Evolutionary conservation across 2,888 invertebrate species (phyloP), one percentile per base, ranked within the genome.

Genomic region (Venusia cambrica): DNA sequence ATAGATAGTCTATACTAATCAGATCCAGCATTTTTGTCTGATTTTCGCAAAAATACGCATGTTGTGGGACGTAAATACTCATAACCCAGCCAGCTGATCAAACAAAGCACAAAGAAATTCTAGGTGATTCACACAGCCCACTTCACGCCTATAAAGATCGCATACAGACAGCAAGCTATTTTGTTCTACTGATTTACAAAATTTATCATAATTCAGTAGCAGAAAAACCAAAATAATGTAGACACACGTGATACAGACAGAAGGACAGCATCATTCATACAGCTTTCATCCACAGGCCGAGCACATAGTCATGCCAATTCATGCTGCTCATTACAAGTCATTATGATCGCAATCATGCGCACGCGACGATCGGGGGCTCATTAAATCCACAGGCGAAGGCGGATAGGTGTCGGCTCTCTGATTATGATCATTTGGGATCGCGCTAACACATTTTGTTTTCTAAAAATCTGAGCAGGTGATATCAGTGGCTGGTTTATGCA

Each of bases 351-450:
- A 38, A 45, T 48, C 45, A 45, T 32, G 17, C 24, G 25, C 48
- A 45, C 48, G 48, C 43, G 40, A 45, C 31, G 20, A 26, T 42
- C 33, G 32, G 24, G 32, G 30, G n/a, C n/a, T n/a, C 20, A 26
- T 20, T 18, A 4, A 29, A 25, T 38, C 38, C 19, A 16, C 10
- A 15, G 17, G 5, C 20, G 27, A 25, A 15, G 36, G 24, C 24
- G 29, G 29, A 15, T 15, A 29, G 29, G 29, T 25, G 29, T 29
- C 22, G 10, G 7, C 14, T 8, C 5, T 22, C 13, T 12, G 4
- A 6, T 13, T 5, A 14, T 29, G 14, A 15, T 20, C 6, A 32
- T n/a, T n/a, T n/a, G n/a, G n/a, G n/a, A n/a, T n/a, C n/a, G n/a
- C n/a, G n/a, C n/a, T n/a, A n/a, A n/a, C n/a, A n/a, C n/a, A n/a